Base-by-base conservation (phyloP, 2,113 vertebrate genomes). In the Ochotona curzoniae region DNA sequence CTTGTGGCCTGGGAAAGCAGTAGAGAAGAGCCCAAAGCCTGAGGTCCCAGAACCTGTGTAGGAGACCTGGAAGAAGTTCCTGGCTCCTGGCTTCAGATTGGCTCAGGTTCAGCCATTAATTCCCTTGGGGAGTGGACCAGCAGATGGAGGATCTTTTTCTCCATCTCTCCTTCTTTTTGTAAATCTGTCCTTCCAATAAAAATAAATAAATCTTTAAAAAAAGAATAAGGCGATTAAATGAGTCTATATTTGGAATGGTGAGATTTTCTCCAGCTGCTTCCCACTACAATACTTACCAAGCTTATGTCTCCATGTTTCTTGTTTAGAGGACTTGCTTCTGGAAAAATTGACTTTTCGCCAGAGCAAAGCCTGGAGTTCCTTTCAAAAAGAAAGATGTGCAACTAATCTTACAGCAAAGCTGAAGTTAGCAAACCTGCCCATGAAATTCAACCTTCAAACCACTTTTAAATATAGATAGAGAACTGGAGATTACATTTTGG, bases 181-280 rank as follows among this genome's bases (percentile, higher is more conserved):
- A 44, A 44, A 44, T 44, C 38, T 44, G 38, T 44, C 38, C 38
- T 44, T 44, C 38, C 38, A 44, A 44, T 44, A 44, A 44, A 44
- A 44, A 44, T 44, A 44, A 44, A 44, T 44, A 44, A 44, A 44
- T 44, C 38, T 44, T 44, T 44, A 44, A 44, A 44, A 44, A 44
- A 47, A 92, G 78, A 83, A 73, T 84, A 88, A 83, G 26, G 74
- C 57, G 12, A 28, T 80, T 93, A 66, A 66, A 3, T 83, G 10
- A 35, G 17, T 60, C 26, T 78, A 18, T n/a, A 18, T 69, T 26
- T 38, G 32, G 64, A 94, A 73, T 71, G 20, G 60, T 75, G 78
- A 75, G 11, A 25, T 54, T 49, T 79, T 73, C 69, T 28, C 5
- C 32, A 66, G 4, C 35, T 75, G 32, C 32, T 57, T 75, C 26